Evolutionary conservation across 2,113 vertebrate species (phyloP).

Genomic region (Alligator sinensis): DNA sequence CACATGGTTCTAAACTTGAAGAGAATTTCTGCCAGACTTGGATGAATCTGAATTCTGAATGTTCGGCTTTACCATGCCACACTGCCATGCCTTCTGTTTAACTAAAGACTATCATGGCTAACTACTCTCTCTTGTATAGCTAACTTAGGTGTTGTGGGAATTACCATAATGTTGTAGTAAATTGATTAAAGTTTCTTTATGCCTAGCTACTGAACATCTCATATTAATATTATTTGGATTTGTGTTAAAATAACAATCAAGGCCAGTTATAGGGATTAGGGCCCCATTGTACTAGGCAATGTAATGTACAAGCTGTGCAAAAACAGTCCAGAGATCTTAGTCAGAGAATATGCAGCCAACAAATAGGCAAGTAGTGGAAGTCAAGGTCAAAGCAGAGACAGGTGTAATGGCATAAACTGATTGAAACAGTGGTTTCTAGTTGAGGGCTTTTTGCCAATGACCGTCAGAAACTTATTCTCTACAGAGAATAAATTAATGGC

Average conservation of each 20-base stretch:
- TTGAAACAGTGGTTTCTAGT: neutral
- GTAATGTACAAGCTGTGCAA: neutral
- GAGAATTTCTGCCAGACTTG: neutral
- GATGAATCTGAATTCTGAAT: too few species aligned
- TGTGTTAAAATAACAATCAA: neutral
- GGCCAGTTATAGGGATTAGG: neutral
- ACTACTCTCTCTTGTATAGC: neutral
- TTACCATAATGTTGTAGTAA: neutral
- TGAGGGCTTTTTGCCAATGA: neutral
- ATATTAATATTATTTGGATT: neutral
- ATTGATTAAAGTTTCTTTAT: neutral
- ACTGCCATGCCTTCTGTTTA: too few species aligned
- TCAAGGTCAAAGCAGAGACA: neutral
- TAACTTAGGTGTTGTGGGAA: neutral
- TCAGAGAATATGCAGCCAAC: neutral
- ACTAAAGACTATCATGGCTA: too few species aligned
- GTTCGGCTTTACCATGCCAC: too few species aligned
- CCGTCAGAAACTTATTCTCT: neutral
- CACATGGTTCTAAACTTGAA: neutral
- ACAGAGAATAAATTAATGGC: neutral
- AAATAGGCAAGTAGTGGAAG: neutral
- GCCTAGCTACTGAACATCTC: neutral
- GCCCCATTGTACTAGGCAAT: neutral
- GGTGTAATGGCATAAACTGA: neutral
- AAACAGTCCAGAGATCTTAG: neutral